Base-by-base conservation (phyloP, 2,797 vertebrate genomes). In the Odontamblyopus rebecca region DNA sequence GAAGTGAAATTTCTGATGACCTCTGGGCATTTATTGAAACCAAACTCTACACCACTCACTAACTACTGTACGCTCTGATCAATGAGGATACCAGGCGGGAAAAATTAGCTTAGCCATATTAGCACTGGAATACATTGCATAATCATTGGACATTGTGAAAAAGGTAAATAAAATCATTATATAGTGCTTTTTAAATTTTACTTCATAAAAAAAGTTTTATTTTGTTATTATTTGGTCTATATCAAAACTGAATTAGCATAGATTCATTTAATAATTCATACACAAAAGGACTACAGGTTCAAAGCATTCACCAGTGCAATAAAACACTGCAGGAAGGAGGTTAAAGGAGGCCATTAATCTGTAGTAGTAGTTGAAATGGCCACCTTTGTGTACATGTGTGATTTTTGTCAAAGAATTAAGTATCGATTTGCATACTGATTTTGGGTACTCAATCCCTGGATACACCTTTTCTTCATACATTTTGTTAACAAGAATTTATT, bases 1-100 rank as follows among this genome's bases (percentile, higher is more conserved):
- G 16, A 38, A 71, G 72, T 29, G 41, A 77, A 38, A 68, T 48
- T 67, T 78, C 60, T 75, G 60, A 65, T 4, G 77, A 86, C 80
- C 83, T 75, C 68, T 15, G 67, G 38, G 16, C 48, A 61, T 69
- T 78, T 65, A 73, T 68, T 60, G 66, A 69, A 64, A 18, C 54
- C 81, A 81, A 78, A 74, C 76, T 12, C 35, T 38, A 38, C 35
- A 38, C 8, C 44, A 72, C 80, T 81, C 63, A 79, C 76, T 70
- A 73, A 77, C 82, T 79, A 75, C 2, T 0, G 27, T 7, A 44
- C 61, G 56, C 26, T 70, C 60, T 77, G 15, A 80, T 70, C 73
- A 61, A 32, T 23, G 23, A 54, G 4, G 53, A n/a, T 26, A 26
- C 9, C 51, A 32, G n/a, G 61, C 30, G 1, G 61, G 4, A 15